A percentile compares a stretch with the other conserved stretches of the same genome.
These are phyloP conservation scores for Bos javanicus DNA, from an alignment of 2,113 vertebrate species.

Conservation along the genomic window DNA sequence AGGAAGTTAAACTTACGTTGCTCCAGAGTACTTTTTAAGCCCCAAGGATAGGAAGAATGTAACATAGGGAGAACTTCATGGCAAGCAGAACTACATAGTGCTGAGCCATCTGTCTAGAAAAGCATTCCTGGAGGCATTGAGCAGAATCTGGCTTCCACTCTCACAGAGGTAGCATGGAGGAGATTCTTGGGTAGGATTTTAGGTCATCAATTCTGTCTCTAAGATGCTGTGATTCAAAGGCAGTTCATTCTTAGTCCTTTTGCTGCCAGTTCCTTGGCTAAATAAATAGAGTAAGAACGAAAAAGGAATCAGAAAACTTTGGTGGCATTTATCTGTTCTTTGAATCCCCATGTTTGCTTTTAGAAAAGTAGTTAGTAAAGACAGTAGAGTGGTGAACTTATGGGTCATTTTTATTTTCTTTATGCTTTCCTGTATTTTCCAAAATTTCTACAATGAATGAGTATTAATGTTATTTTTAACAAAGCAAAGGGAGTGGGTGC, in stretches of 20 bases:
- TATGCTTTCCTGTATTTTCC: slow-evolving; percentile 23
- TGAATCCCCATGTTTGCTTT: neutral
- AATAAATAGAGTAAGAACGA: slow-evolving; percentile 10
- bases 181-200: neutral
- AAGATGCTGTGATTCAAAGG: slow-evolving; percentile 2
- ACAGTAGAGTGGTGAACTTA: neutral
- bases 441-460: slow-evolving; percentile 38
- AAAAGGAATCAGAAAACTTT: neutral
- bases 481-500: slow-evolving; percentile 31
- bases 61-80: neutral
- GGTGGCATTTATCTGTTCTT: neutral
- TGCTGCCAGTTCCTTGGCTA: neutral
- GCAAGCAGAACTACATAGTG: neutral
- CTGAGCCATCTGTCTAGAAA: neutral
- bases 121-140: neutral
- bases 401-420: slow-evolving; percentile 30
- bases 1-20: neutral
- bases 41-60: neutral
- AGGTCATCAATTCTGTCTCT: neutral
- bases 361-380: neutral
- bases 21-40: neutral
- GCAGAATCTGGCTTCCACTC: neutral
- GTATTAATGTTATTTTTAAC: slow-evolving; percentile 69
- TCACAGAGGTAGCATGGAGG: neutral
- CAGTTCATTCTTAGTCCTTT: neutral